Evolutionary conservation across 2,888 invertebrate species (phyloP), one percentile per base, ranked within the genome.

Genomic region (Orgyia antiqua): DNA sequence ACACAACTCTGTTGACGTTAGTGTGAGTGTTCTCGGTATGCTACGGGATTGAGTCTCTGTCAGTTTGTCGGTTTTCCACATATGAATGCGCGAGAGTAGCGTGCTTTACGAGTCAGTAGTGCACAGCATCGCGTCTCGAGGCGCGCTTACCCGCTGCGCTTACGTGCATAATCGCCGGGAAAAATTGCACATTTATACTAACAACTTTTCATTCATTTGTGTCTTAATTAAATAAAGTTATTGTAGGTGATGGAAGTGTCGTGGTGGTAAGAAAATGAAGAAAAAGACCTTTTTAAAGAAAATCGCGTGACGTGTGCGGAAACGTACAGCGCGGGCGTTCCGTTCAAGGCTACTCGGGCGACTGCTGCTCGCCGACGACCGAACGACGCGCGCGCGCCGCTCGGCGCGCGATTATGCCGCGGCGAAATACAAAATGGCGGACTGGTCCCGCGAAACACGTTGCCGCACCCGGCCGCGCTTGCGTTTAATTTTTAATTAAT

Each of bases 1-100:
- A 48, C 12, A 36, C 31, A 10, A 23, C 1, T 23, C 23, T 23
- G 10, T 10, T 10, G 23, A 23, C 9, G 10, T 23, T 13, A 38
- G 33, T 39, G 41, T 41, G 51, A 26, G 40, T 47, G 52, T 48
- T 48, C 60, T 50, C 51, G 46, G 59, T 68, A 52, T 50, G 53
- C 43, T 54, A 29, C 51, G 40, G 51, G 47, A 45, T 44, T 42
- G 10, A 42, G 45, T 58, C 50, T 39, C 36, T 43, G 56, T 47
- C 50, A 58, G 61, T 58, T 56, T 57, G 65, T 64, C 59, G 62
- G 66, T 78, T 78, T 82, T 80, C 76, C 79, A 70, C 71, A 68
- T 64, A 71, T 68, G 63, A 68, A 64, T 67, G 70, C 62, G 61
- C 66, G 56, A 51, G 62, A 59, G 70, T 49, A 61, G 68, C 63